Base-by-base conservation (phyloP, 2,113 vertebrate species). In the Peucedramus taeniatus region DNA sequence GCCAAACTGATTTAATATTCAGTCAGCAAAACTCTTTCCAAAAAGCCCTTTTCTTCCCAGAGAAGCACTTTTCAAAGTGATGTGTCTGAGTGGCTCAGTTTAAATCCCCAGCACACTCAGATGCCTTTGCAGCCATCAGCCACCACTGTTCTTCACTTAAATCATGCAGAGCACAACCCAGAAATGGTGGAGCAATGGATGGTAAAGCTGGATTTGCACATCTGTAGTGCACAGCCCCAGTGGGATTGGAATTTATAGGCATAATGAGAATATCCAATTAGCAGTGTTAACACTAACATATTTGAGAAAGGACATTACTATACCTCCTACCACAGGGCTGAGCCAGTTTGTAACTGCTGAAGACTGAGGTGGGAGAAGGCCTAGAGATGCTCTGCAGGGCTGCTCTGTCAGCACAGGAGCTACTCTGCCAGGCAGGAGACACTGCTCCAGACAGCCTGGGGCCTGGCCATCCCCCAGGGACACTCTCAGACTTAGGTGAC, bases 201-300 rank as follows among this genome's bases (percentile, higher is more conserved):
- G 66, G 44, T 45, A 45, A 72, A 59, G 81, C 30, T 87, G 83
- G 51, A 75, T 95, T 94, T 89, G 53, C 61, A 84, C 83, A 81
- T 78, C 40, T 30, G 0, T 44, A 66, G 51, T 1, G 0, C 83
- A 92, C 69, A 70, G 53, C 30, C n/a, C 68, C 3, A 0, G 22
- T 44, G 72, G 47, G 65, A 64, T 14, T 53, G 81, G 77, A 82
- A 94, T 87, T 79, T 63, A 49, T 53, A 7, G 15, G 61, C 83
- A 61, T 82, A 94, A 91, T 82, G 87, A 86, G 74, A 87, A 59
- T 68, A 68, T 49, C 80, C 77, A 89, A 64, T 94, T 95, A 95
- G 26, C 87, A 87, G 61, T 78, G 77, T 87, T 89, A 91, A 78
- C 68, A 59, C 10, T 61, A 81, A 89, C 1, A 0, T 40, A 53